These are phyloP conservation scores for Caenorhabditis brenneri DNA, from an alignment of 1,140 invertebrate genomes.

Conservation along the genomic window DNA sequence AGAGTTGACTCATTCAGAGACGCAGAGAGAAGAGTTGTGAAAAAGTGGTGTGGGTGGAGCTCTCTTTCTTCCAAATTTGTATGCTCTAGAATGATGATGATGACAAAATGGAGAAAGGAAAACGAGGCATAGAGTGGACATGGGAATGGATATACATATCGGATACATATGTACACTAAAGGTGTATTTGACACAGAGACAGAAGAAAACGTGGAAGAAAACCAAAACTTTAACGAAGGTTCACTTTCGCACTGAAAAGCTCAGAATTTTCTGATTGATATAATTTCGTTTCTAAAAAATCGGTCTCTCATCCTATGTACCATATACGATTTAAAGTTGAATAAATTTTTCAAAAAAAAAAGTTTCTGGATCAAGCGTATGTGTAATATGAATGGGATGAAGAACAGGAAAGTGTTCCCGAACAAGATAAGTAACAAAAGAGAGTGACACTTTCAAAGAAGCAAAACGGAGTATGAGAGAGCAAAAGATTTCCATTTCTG, in stretches of 20 bases:
- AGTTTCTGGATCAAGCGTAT: too few species aligned
- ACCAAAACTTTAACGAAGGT: neutral
- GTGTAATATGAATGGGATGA: neutral
- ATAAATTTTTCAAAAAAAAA: too few species aligned
- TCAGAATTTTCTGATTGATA: too few species aligned
- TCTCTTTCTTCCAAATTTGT: constrained; percentile 32
- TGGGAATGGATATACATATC: constrained; percentile 29
- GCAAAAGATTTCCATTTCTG: constrained; percentile 41
- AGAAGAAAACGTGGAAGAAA: constrained; percentile 4
- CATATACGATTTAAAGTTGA: too few species aligned
- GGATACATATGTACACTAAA: constrained; percentile 18
- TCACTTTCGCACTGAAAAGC: too few species aligned
- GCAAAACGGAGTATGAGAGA: constrained; percentile 41
- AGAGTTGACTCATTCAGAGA: neutral
- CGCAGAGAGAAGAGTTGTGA: constrained; percentile 7
- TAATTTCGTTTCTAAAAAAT: too few species aligned
- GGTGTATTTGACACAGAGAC: neutral
- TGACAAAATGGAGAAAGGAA: constrained; percentile 37
- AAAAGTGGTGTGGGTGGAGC: constrained; percentile 1
- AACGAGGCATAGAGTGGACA: neutral
- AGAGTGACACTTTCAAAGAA: constrained; percentile 44
- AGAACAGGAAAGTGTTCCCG: neutral
- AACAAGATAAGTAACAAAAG: constrained; percentile 21
- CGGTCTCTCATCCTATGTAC: too few species aligned
- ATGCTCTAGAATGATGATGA: constrained; percentile 23